These are phyloP conservation scores for Calycopis cecrops DNA, from an alignment of 1,140 invertebrate species.

Conservation along the genomic window DNA sequence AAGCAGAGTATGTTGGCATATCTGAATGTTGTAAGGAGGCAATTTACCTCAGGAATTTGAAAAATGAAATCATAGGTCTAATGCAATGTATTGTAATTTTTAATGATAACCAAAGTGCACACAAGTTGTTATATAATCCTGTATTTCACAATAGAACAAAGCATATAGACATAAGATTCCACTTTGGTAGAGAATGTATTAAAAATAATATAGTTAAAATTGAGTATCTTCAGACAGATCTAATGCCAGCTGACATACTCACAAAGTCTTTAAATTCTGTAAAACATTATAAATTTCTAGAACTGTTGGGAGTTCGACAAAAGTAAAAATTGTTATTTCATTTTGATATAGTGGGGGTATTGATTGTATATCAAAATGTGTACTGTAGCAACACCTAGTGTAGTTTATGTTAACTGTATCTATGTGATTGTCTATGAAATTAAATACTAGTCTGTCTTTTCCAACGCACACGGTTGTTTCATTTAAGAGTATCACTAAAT, in stretches of 20 bases:
- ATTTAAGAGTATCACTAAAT: too few species aligned
- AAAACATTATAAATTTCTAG: constrained; percentile 1
- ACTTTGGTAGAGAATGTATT: constrained; percentile 13
- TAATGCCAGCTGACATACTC: constrained; percentile 12
- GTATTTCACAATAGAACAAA: constrained; percentile 5
- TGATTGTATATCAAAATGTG: too few species aligned
- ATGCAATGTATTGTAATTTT: background rate
- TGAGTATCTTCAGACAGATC: constrained; percentile 7
- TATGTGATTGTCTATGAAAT: too few species aligned
- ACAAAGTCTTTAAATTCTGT: constrained; percentile 7
- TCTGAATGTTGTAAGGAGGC: constrained; percentile 17
- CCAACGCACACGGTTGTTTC: too few species aligned
- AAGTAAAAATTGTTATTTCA: too few species aligned
- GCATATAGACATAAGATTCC: constrained; percentile 15
- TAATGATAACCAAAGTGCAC: constrained; percentile 11
- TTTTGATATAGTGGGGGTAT: too few species aligned
- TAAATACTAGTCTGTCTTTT: too few species aligned
- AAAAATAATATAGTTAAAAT: constrained; percentile 4
- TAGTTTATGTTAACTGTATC: too few species aligned
- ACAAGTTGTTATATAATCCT: constrained; percentile 5
- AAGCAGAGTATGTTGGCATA: constrained; percentile 17
- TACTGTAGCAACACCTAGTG: too few species aligned
- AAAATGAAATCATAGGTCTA: constrained; percentile 1
- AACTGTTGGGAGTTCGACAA: background rate
- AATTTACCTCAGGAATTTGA: constrained; percentile 9